Evolutionary conservation across 2,888 invertebrate genomes (phyloP), one percentile per base, ranked within the genome.

Genomic region (Ceriagrion tenellum): DNA sequence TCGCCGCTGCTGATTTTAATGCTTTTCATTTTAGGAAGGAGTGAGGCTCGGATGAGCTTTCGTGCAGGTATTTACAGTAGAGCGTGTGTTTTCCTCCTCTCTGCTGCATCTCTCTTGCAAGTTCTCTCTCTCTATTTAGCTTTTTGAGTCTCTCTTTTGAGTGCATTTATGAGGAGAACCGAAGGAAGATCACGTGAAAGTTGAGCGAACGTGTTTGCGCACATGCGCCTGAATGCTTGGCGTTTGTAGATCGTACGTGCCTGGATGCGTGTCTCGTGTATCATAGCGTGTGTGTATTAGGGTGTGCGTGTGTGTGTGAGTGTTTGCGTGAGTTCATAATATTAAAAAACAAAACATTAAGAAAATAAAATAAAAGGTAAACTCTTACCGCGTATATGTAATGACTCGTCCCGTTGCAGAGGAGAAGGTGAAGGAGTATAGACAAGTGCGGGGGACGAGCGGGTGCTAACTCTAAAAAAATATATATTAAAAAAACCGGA

Each of bases 381-480:
- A 12, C 59, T 59, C 59, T 59, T 59, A 16, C 59, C 81, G n/a
- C n/a, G 16, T 81, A 35, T 81, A 69, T 69, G 69, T 59, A 35
- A 74, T 93, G 93, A 59, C 69, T 93, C 93, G 93, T 93, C 93
- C 93, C 69, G 30, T 63, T 40, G 26, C 23, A 93, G 47, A 47
- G 16, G 23, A 23, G n/a, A 63, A 40, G 26, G 20, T 23, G 23
- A 35, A 91, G 35, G 16, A 59, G 69, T 40, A 16, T 13, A 69
- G n/a, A 81, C 74, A 69, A 69, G 40, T 55, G 55, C 13, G 20
- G 40, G 93, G 93, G 93, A 47, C 69, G 93, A 93, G 47, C 63
- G 93, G 93, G 93, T 93, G 93, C 93, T 93, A 81, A 81, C 35
- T 81, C 81, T 26, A 81, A 81, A 59, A 59, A 59, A 59, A 59